Evolutionary conservation across 2,113 vertebrate genomes (phyloP).

Genomic region (Columba janthina): DNA sequence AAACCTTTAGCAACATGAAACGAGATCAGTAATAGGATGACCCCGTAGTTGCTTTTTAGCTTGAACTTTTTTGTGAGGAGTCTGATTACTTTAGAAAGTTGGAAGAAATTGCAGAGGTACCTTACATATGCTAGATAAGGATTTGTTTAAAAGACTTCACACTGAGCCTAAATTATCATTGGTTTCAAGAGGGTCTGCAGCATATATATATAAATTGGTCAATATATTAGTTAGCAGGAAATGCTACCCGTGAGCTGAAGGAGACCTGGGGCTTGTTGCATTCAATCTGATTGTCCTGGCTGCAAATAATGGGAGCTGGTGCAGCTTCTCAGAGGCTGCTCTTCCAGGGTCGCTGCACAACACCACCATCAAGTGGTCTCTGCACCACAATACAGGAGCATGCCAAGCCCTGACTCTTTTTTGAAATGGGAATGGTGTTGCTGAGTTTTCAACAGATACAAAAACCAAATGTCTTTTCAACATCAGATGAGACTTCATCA

Average conservation of each 20-base stretch:
- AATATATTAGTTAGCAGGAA: no score
- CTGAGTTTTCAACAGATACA: neutral
- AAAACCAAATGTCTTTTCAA: neutral
- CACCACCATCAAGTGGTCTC: conserved; percentile 37
- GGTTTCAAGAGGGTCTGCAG: neutral
- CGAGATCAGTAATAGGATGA: neutral
- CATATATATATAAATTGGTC: rapidly evolving
- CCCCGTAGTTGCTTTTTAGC: neutral
- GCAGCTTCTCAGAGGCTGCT: neutral
- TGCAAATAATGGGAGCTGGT: rapidly evolving
- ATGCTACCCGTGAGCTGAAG: rapidly evolving
- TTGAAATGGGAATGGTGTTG: neutral
- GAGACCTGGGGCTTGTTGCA: rapidly evolving
- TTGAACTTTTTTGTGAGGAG: neutral
- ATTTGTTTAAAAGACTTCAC: neutral
- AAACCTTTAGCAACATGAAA: neutral
- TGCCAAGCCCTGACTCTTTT: neutral
- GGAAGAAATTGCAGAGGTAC: neutral
- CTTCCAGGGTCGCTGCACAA: neutral
- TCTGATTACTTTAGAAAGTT: neutral
- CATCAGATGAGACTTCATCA: neutral
- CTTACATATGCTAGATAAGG: neutral
- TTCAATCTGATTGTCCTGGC: rapidly evolving
- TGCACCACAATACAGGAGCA: neutral
- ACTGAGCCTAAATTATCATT: neutral